Percentiles rank a stretch among this genome's conserved stretches.
Evolutionary conservation across 2,797 vertebrate genomes (phyloP).

Genomic region (Tokudaia muenninki): DNA sequence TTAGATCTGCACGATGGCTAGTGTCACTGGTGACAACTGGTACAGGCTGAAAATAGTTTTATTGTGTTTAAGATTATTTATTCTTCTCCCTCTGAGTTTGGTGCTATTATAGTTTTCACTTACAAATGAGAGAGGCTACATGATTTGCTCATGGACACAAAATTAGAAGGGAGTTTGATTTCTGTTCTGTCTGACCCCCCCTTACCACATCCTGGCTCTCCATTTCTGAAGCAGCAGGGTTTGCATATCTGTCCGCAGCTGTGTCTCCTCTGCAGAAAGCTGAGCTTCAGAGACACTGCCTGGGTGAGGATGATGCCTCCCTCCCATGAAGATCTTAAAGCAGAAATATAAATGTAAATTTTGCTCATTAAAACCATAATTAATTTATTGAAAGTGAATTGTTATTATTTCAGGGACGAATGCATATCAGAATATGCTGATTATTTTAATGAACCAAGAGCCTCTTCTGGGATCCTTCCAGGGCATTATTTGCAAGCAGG

Average conservation of each 20-base stretch:
- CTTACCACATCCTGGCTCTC: neutral
- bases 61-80: neutral
- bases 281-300: neutral
- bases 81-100: neutral
- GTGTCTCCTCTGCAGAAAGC: neutral
- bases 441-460: slow-evolving; percentile 84
- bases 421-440: slow-evolving; percentile 83
- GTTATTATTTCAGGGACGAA: slow-evolving; percentile 84
- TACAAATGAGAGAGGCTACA: neutral
- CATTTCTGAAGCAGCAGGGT: neutral
- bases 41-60: neutral
- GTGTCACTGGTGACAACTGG: neutral
- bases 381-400: slow-evolving; percentile 84
- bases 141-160: neutral
- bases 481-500: slow-evolving; percentile 81
- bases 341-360: slow-evolving; percentile 83
- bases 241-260: neutral
- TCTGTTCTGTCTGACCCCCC: neutral
- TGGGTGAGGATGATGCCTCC: slow-evolving; percentile 30
- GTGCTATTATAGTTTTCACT: neutral
- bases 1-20: neutral
- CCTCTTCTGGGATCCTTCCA: slow-evolving; percentile 79
- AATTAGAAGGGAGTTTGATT: neutral
- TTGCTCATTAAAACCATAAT: slow-evolving; percentile 83
- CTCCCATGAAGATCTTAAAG: slow-evolving; percentile 76